Conservation (phyloP, 2,113 vertebrate genomes). For the Macrotis lagotis region DNA sequence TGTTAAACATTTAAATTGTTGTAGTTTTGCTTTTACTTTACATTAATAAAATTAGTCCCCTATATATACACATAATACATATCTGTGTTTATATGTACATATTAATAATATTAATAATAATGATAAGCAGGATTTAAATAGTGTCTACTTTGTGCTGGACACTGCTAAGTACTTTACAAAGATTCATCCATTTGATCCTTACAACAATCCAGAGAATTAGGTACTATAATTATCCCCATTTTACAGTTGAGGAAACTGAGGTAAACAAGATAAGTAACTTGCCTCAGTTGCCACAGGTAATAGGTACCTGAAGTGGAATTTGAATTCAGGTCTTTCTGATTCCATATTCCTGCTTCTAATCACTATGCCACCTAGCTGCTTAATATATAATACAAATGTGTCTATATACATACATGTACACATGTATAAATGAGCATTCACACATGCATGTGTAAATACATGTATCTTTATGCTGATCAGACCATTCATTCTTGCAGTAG, state of each 20-base stretch:
- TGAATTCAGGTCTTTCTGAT: background rate
- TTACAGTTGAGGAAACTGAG: background rate
- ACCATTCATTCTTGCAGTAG: background rate
- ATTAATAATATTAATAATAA: background rate
- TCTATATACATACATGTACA: no score
- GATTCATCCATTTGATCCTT: background rate
- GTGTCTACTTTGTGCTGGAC: background rate
- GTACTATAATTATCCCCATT: background rate
- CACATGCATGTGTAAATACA: background rate
- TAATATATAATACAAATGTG: background rate
- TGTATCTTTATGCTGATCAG: background rate
- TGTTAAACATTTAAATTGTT: background rate
- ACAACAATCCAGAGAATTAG: background rate
- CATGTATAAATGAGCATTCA: no score
- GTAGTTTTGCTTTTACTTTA: slow-evolving; percentile 23
- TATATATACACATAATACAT: background rate
- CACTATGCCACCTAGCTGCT: background rate
- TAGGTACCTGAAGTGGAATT: background rate
- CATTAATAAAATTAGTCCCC: background rate
- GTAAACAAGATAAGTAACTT: background rate
- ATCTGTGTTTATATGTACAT: background rate
- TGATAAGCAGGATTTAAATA: background rate
- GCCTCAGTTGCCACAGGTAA: background rate
- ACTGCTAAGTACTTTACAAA: background rate
- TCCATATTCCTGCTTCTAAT: background rate